phyloP scores from a whole-genome alignment of 1,140 invertebrate genomes.

The Hylaeus volcanicus region DNA sequence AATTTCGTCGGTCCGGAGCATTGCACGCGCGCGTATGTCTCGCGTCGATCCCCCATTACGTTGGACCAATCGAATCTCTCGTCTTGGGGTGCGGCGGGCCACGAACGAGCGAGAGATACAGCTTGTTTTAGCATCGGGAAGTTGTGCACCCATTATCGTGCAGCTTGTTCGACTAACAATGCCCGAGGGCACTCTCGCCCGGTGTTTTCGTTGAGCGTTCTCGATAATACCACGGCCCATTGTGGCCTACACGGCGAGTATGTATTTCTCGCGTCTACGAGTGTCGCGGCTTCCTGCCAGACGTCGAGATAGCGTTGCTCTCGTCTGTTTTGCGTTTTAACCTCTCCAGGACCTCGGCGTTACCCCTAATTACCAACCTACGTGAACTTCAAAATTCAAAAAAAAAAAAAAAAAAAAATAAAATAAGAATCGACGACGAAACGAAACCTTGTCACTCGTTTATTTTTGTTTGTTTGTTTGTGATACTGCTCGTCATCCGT shows the following conservation, averaged over 20 bases:
- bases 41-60: background rate
- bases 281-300: background rate
- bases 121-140: constrained; percentile 26
- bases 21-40: background rate
- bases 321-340: too few relatives aligned
- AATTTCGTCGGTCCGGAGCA: background rate
- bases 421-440: too few relatives aligned
- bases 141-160: constrained; percentile 34
- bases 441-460: too few relatives aligned
- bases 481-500: constrained; percentile 5
- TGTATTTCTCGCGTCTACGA: background rate
- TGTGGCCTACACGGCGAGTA: background rate
- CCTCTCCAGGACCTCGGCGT: too few relatives aligned
- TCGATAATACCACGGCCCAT: constrained; percentile 22
- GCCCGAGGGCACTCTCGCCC: background rate
- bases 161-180: constrained; percentile 45
- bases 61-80: background rate
- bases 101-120: background rate
- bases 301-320: background rate
- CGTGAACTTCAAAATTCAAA: too few relatives aligned
- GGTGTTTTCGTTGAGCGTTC: constrained; percentile 34
- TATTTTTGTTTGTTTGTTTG: too few relatives aligned
- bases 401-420: too few relatives aligned
- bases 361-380: too few relatives aligned
- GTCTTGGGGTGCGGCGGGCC: background rate